Evolutionary conservation across 2,797 vertebrate species (phyloP).

Genomic region (Silurus aristotelis): DNA sequence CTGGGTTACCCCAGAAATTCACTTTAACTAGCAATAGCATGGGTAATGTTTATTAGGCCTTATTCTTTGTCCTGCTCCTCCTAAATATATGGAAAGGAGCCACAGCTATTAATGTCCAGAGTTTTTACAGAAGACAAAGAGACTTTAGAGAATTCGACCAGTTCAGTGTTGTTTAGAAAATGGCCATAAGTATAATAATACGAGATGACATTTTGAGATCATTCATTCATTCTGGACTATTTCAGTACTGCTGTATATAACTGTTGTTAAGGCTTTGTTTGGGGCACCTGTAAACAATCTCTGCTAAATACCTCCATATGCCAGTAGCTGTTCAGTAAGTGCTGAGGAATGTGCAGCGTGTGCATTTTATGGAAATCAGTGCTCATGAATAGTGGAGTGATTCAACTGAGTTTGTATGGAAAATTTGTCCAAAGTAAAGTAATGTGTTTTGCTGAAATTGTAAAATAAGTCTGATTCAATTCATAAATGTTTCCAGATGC

Average conservation of each 20-base stretch:
- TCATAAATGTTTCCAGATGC: slow-evolving; percentile 61
- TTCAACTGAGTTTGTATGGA: neutral
- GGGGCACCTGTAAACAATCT: slow-evolving; percentile 4
- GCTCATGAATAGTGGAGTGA: neutral
- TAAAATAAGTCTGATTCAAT: neutral
- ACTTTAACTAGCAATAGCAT: neutral
- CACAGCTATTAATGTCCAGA: neutral
- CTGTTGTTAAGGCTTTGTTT: neutral
- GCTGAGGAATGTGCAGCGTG: slow-evolving; percentile 21
- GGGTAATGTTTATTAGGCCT: neutral
- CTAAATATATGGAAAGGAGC: neutral
- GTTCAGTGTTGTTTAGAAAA: neutral
- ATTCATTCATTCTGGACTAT: neutral
- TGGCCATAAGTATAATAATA: neutral
- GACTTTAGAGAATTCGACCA: neutral
- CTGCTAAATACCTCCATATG: slow-evolving; percentile 4
- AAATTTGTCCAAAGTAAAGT: neutral
- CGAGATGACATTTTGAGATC: neutral
- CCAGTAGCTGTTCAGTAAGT: neutral
- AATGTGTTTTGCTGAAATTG: neutral
- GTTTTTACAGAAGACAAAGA: neutral
- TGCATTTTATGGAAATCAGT: slow-evolving; percentile 2
- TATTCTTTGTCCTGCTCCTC: neutral
- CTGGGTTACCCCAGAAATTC: neutral
- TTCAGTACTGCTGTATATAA: neutral